Evolutionary conservation across 37 sponge, comb jelly and placozoan genomes (phyloP).

Genomic region (Chondrosia reniformis): DNA sequence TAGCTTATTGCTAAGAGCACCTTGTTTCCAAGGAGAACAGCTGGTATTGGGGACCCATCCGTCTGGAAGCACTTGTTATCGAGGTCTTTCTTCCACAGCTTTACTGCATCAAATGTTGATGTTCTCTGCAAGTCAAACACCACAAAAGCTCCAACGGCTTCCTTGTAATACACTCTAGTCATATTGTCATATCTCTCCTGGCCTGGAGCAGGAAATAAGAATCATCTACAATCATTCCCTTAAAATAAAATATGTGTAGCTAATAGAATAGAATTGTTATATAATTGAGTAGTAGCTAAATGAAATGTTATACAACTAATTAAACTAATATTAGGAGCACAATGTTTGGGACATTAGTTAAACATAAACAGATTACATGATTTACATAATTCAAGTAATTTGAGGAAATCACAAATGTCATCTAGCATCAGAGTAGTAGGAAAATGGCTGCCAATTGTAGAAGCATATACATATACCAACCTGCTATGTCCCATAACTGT

Average conservation of each 20-base stretch:
- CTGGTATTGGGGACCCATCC: conserved; percentile 89
- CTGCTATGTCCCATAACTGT: conserved; percentile 94
- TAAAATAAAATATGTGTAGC: too few relatives aligned
- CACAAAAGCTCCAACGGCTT: conserved; percentile 97
- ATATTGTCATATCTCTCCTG: conserved; percentile 97
- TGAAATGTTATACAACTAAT: neutral
- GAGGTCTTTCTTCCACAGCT: conserved; percentile 97
- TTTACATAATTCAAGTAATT: too few relatives aligned
- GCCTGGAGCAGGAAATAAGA: conserved; percentile 49
- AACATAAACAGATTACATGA: too few relatives aligned
- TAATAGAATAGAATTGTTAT: too few relatives aligned
- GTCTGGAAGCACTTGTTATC: conserved; percentile 89
- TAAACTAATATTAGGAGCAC: neutral
- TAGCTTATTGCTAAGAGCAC: too few relatives aligned
- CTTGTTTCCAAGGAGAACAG: conserved; percentile 93
- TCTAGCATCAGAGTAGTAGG: too few relatives aligned
- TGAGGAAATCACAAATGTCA: too few relatives aligned
- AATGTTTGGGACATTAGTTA: neutral
- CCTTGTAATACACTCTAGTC: conserved; percentile 98
- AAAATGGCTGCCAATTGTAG: too few relatives aligned
- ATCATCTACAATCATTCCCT: too few relatives aligned
- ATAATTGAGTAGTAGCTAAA: too few relatives aligned
- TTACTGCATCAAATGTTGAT: conserved; percentile 97
- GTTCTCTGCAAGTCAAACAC: conserved; percentile 94
- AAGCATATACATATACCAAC: conserved; percentile 61